phyloP scores from a whole-genome alignment of 2,113 vertebrate species.

The Speoplatyrhinus poulsoni region DNA sequence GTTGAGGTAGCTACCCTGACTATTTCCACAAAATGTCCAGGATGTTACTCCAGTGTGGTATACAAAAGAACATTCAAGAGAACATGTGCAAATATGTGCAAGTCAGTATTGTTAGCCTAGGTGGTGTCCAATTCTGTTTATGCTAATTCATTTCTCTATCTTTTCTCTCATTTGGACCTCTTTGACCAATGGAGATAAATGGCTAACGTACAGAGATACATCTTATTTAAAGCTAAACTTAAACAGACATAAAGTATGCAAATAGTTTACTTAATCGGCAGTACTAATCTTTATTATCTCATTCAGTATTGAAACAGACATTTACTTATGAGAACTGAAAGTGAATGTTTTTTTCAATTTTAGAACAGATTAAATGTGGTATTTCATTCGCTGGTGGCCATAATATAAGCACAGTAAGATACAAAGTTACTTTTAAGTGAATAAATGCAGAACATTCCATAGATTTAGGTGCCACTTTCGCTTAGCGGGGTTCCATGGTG shows the following conservation, averaged over 20 bases:
- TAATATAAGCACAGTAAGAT: slow-evolving; percentile 24
- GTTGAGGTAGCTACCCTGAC: too few species aligned
- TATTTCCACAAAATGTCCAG: too few species aligned
- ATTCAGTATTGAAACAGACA: not conserved
- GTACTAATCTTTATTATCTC: not conserved
- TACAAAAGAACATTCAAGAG: too few species aligned
- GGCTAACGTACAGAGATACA: not conserved
- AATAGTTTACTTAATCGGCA: not conserved
- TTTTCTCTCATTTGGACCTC: too few species aligned
- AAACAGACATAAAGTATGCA: too few species aligned
- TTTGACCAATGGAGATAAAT: too few species aligned
- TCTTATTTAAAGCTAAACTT: not conserved
- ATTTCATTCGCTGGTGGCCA: slow-evolving; percentile 8
- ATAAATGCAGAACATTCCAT: slow-evolving; percentile 24
- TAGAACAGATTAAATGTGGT: not conserved
- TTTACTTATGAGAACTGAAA: not conserved
- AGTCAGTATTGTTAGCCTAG: too few species aligned
- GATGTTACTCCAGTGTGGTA: too few species aligned
- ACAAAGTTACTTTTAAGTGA: slow-evolving; percentile 31
- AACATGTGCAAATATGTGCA: too few species aligned
- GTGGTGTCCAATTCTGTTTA: too few species aligned
- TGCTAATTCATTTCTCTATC: too few species aligned
- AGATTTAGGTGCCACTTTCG: slow-evolving; percentile 24
- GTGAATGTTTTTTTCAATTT: too few species aligned
- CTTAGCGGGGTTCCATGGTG: slow-evolving; percentile 42